Base-by-base conservation (phyloP, 1,140 invertebrate genomes). In the Thaumetopoea pityocampa region DNA sequence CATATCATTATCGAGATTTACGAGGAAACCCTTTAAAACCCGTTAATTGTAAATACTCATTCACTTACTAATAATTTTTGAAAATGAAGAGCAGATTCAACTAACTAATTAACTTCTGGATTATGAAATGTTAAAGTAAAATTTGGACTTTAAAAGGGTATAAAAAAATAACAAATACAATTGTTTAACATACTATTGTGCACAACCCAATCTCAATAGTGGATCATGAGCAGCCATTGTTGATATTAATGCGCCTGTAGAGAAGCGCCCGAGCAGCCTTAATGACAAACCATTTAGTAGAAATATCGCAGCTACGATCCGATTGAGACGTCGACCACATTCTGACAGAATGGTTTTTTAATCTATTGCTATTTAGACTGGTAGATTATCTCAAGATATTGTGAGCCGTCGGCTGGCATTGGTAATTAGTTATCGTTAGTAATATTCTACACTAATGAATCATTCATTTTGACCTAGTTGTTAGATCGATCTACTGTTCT, bases 1-100 rank as follows among this genome's bases (percentile, higher is more conserved):
- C 59, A 61, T 52, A 73, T 73, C 72, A 79, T 82, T 79, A 79
- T 71, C 72, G 66, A 73, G 72, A 79, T 77, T 74, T 70, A 74
- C 70, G 67, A 68, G 72, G 59, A 66, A 74, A 69, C 70, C 70
- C 72, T 79, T 78, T 65, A 67, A 67, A 67, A 65, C 48, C 43
- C 53, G 53, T 71, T 81, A 77, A 79, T 81, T 79, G 64, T 64
- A 40, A 55, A 55, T 51, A 51, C 48, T 54, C 60, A 66, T 70
- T 56, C 43, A 43, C 56, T 64, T 52, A 58, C 57, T 58, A 60
- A 58, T 51, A 51, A 60, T 66, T 65, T 63, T 54, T 58, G 45
- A 57, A 53, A 57, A 61, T 54, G 37, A 6, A 2, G 10, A 16
- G 6, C 18, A 19, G 15, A 33, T 34, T 9, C 30, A 5, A 17